These are phyloP conservation scores for Cynopterus sphinx DNA, from an alignment of 2,797 vertebrate species.

Conservation along the genomic window DNA sequence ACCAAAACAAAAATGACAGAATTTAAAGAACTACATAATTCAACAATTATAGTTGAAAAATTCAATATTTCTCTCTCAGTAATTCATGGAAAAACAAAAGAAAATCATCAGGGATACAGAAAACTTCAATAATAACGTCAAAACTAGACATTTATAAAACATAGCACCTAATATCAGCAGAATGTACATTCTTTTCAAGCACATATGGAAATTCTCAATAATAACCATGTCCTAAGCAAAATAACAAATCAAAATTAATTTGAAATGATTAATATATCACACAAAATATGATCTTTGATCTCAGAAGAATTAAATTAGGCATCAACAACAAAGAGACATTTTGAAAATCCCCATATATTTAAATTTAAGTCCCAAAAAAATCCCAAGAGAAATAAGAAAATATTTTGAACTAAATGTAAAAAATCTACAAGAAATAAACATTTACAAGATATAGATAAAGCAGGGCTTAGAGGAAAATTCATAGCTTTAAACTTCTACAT, in stretches of 20 bases:
- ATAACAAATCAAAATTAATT: slow-evolving; percentile 11
- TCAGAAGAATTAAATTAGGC: slow-evolving; percentile 1
- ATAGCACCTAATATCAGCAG: background rate
- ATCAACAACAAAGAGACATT: background rate
- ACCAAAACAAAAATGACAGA: background rate
- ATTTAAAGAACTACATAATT: background rate
- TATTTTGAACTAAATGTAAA: background rate
- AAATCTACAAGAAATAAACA: background rate
- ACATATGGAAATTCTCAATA: background rate
- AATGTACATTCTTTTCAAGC: background rate
- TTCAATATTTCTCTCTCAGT: background rate
- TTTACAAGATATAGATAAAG: background rate
- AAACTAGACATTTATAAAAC: slow-evolving; percentile 11
- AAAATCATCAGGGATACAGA: background rate
- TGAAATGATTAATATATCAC: background rate
- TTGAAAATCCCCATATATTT: slow-evolving; percentile 4
- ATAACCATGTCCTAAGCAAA: background rate
- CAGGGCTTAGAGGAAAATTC: background rate
- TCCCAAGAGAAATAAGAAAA: background rate
- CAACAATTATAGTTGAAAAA: background rate
- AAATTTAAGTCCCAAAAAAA: slow-evolving; percentile 43
- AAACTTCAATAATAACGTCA: background rate
- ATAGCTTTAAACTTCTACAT: background rate
- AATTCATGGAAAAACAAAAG: background rate
- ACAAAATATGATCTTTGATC: slow-evolving; percentile 21